phyloP scores from a whole-genome alignment of 1,140 invertebrate species.

The Pseudomyrmex sp. region DNA sequence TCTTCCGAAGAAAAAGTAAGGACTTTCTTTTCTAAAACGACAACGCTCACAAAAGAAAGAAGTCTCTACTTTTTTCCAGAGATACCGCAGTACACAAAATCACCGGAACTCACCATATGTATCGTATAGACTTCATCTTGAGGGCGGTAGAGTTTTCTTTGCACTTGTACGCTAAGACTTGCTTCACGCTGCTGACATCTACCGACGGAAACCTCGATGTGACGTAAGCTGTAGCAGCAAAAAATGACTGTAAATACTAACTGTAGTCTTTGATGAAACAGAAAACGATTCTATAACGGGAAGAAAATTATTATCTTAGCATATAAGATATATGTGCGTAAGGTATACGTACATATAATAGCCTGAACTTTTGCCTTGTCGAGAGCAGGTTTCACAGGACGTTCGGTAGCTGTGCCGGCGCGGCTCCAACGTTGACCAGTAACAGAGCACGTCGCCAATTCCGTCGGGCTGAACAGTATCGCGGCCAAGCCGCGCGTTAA shows the following conservation, averaged over 20 bases:
- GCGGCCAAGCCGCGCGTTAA: slow-evolving; percentile 89
- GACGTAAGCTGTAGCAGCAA: slow-evolving; percentile 87
- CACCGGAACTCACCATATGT: slow-evolving; percentile 84
- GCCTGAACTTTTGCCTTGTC: slow-evolving; percentile 90
- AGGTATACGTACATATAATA: slow-evolving; percentile 88
- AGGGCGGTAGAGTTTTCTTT: slow-evolving; percentile 91
- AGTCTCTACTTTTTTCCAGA: too few species aligned
- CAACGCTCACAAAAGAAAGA: too few species aligned
- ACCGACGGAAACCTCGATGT: slow-evolving; percentile 90
- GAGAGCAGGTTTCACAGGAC: slow-evolving; percentile 90
- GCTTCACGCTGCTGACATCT: slow-evolving; percentile 90
- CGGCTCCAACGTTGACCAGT: slow-evolving; percentile 91
- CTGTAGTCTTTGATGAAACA: background rate
- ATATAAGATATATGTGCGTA: background rate
- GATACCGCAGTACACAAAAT: background rate
- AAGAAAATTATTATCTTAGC: too few species aligned
- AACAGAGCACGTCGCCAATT: slow-evolving; percentile 90
- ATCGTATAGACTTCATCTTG: slow-evolving; percentile 90
- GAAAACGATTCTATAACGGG: too few species aligned
- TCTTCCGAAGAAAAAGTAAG: too few species aligned
- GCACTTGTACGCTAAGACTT: slow-evolving; percentile 91
- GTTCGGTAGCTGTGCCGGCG: slow-evolving; percentile 88
- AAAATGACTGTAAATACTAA: background rate
- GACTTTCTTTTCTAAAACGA: background rate
- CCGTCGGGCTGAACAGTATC: slow-evolving; percentile 90